phyloP scores from a whole-genome alignment of 2,888 invertebrate species.

The Lycia hirtaria region DNA sequence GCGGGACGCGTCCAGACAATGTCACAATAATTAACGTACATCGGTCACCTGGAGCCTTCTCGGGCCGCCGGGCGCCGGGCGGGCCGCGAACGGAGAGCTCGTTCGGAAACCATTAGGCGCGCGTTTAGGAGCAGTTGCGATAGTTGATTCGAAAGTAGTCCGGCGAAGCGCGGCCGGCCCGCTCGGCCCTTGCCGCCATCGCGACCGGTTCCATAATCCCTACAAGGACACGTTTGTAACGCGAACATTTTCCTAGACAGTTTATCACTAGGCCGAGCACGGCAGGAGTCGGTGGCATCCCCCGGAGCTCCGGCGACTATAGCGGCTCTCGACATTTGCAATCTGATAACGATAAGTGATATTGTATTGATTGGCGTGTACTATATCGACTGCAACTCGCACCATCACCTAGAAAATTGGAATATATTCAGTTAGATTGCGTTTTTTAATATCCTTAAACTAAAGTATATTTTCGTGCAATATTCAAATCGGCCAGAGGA shows the following conservation, averaged over 20 bases:
- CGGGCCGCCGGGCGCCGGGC: neutral
- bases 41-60: constrained; percentile 1
- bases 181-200: constrained; percentile 20
- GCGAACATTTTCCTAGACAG: neutral
- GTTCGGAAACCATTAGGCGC: neutral
- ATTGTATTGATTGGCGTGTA: constrained; percentile 26
- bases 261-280: too few species aligned
- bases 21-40: constrained; percentile 21
- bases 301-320: neutral
- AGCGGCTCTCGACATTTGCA: constrained; percentile 22
- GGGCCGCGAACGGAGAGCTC: neutral
- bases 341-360: constrained; percentile 28
- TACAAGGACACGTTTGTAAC: constrained; percentile 28
- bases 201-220: constrained; percentile 28
- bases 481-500: neutral
- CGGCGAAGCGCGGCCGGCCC: constrained; percentile 4
- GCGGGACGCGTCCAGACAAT: constrained; percentile 8
- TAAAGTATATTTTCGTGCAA: neutral
- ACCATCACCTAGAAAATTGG: neutral
- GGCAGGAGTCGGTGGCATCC: neutral
- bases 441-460: neutral
- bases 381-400: constrained; percentile 9
- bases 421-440: neutral
- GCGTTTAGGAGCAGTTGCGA: constrained; percentile 25
- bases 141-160: constrained; percentile 35